phyloP scores from a whole-genome alignment of 1,140 invertebrate genomes.

The Euwallacea fornicatus region DNA sequence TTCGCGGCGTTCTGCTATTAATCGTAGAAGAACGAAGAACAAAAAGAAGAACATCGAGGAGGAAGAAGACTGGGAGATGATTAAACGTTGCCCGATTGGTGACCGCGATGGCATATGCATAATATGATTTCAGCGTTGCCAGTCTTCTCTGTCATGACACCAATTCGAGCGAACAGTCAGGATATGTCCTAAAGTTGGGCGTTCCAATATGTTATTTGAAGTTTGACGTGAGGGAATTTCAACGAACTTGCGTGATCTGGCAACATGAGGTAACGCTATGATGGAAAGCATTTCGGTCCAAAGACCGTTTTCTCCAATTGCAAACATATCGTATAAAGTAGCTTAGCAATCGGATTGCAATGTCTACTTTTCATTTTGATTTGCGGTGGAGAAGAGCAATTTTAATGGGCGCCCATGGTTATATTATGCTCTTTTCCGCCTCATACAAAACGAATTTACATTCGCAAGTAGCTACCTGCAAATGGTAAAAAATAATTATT shows the following conservation, averaged over 20 bases:
- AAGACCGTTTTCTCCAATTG: slow-evolving; percentile 10
- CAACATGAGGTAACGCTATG: background rate
- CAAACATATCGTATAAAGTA: slow-evolving; percentile 17
- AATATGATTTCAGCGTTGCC: background rate
- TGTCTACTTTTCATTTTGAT: slow-evolving; percentile 15
- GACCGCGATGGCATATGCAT: background rate
- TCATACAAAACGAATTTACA: background rate
- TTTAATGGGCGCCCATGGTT: slow-evolving; percentile 11
- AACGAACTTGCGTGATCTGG: background rate
- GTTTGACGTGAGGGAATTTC: background rate
- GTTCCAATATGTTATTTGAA: too few relatives aligned
- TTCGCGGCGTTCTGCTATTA: slow-evolving; percentile 33
- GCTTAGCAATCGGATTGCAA: slow-evolving; percentile 8
- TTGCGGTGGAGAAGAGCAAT: slow-evolving; percentile 4
- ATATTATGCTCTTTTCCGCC: slow-evolving; percentile 2
- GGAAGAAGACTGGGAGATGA: slow-evolving; percentile 22
- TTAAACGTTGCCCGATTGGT: slow-evolving; percentile 25
- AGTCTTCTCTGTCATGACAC: too few relatives aligned
- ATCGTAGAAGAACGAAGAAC: slow-evolving; percentile 26
- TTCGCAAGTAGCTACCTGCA: too few relatives aligned
- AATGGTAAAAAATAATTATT: too few relatives aligned
- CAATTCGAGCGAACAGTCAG: background rate
- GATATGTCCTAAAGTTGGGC: background rate
- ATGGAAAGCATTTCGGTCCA: background rate
- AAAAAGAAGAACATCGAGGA: slow-evolving; percentile 26